Base-by-base conservation (phyloP, 2,113 vertebrate species). In the Phylloscopus trochilus region DNA sequence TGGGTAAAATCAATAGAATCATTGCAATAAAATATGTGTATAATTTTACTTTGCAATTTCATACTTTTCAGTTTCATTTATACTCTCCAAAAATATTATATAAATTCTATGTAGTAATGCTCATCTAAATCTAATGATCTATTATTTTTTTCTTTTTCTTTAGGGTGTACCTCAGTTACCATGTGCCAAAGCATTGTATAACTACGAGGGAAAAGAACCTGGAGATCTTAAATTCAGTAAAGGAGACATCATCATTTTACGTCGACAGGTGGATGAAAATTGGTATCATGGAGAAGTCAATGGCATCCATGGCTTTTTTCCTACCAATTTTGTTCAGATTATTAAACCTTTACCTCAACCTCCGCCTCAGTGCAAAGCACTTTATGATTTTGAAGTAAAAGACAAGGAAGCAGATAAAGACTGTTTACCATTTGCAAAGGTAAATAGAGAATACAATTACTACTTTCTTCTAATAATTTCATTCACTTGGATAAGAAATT, bases 391-490 rank as follows among this genome's bases (percentile, higher is more conserved):
- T 90, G 99, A 99, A 98, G 98, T 99, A 51, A 99, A 99, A 98
- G 99, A 99, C 97, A 99, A 99, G 97, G 99, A 99, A 98, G 99
- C 99, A 4, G 99, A 99, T 98, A 99, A 99, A 97, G 99, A 99
- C 96, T 99, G 99, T 97, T 98, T 99, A 70, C 99, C 99, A 2
- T 99, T 99, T 96, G 98, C 99, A 90, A 99, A 99, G 99, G 99
- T 99, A 97, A 98, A 93, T 72, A 7, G 18, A 68, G 28, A 84
- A 33, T 33, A 82, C 26, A 72, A 41, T 60, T 53, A 14, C 11
- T 83, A 5, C 63, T 91, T 68, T 87, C 13, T 49, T 89, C 13
- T 39, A n/a, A 58, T 47, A 35, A 56, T 72, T 79, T 88, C 3
- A 31, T 51, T 85, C 16, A 30, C 24, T 92, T 83, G 21, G 11